phyloP scores from a whole-genome alignment of 2,888 invertebrate species.

The Metacarcinus magister region DNA sequence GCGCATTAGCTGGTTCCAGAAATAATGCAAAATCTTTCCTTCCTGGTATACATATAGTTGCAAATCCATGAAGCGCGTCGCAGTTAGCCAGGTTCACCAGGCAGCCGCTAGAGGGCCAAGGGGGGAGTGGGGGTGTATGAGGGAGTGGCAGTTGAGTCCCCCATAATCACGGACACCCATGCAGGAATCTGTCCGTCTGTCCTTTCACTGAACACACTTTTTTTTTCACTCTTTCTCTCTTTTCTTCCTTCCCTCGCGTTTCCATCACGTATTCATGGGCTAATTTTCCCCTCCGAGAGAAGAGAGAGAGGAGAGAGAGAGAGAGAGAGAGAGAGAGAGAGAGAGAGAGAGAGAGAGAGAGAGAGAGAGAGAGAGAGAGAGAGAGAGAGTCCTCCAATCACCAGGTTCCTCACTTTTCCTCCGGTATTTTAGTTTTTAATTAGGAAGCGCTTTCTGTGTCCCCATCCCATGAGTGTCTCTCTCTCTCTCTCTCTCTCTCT shows the following conservation, averaged over 20 bases:
- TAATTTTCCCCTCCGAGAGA: neutral
- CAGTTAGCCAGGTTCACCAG: too few relatives aligned
- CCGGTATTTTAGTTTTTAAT: conserved; percentile 40
- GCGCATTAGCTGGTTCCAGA: too few relatives aligned
- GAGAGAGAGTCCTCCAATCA: conserved; percentile 31
- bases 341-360: conserved; percentile 47
- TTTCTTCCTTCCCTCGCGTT: neutral
- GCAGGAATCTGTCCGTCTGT: conserved; percentile 1
- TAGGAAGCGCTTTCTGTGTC: neutral
- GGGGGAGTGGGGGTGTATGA: too few relatives aligned
- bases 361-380: neutral
- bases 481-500: conserved; percentile 31
- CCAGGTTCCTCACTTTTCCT: conserved; percentile 18
- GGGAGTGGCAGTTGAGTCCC: too few relatives aligned
- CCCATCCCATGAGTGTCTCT: neutral
- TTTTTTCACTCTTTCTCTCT: neutral
- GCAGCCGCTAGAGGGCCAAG: too few relatives aligned
- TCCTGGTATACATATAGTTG: neutral
- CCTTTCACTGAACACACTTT: neutral
- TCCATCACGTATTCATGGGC: conserved; percentile 21
- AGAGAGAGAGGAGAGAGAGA: neutral
- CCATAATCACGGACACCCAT: too few relatives aligned
- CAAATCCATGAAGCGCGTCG: too few relatives aligned
- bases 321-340: conserved; percentile 15
- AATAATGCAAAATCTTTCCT: neutral